Conservation (phyloP, 2,113 vertebrate species). For the Glaucomys volans region DNA sequence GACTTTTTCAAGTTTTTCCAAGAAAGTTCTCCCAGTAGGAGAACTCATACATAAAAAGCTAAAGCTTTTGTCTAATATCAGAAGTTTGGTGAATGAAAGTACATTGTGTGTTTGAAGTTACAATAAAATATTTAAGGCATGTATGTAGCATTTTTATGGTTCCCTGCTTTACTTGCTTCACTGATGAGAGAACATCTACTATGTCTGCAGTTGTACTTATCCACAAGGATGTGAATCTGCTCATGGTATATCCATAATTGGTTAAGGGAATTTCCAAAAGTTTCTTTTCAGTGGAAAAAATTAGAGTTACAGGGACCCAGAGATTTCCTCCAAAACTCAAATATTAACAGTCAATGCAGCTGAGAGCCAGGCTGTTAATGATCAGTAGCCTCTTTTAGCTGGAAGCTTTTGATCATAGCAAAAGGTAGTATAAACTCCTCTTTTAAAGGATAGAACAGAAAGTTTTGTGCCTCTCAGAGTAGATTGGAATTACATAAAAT, state of each 20-base stretch:
- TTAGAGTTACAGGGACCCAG: background rate
- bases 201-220: background rate
- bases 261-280: background rate
- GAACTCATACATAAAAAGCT: background rate
- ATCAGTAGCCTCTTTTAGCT: background rate
- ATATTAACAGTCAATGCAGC: background rate
- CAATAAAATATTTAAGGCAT: background rate
- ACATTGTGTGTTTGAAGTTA: background rate
- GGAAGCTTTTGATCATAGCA: background rate
- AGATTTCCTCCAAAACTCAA: background rate
- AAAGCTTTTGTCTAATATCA: background rate
- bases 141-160: background rate
- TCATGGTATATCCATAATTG: background rate
- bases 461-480: background rate
- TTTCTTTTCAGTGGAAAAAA: background rate
- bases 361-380: background rate
- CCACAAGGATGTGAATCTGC: background rate
- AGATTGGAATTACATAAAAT: conserved; percentile 20
- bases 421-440: background rate
- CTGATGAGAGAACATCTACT: background rate
- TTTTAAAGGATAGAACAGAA: background rate
- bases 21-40: background rate
- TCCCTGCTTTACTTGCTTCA: background rate
- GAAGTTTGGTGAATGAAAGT: background rate
- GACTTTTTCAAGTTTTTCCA: background rate